A percentile compares a stretch with the other conserved stretches of the same genome.
Conservation (phyloP, 2,888 invertebrate genomes). For the Octodonta nipae region DNA sequence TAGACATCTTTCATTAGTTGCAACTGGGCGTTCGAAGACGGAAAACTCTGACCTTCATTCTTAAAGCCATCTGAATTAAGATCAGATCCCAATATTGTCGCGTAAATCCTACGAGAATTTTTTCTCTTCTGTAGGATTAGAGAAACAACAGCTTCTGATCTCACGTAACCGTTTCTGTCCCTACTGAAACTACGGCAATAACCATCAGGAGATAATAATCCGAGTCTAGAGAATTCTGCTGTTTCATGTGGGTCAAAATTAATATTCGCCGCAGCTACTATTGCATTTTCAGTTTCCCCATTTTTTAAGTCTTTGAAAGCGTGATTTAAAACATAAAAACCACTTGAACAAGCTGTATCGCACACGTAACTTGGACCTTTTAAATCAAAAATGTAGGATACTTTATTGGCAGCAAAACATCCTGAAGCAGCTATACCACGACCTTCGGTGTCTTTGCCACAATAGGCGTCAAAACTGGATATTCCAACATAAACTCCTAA, state of each 20-base stretch:
- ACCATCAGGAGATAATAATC: conserved; percentile 71
- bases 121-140: conserved; percentile 54
- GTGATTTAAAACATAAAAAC: conserved; percentile 71
- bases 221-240: conserved; percentile 68
- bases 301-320: conserved; percentile 61
- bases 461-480: no score
- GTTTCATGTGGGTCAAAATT: conserved; percentile 78
- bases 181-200: conserved; percentile 73
- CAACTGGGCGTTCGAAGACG: not conserved
- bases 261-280: conserved; percentile 76
- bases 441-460: no score
- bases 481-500: no score
- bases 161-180: conserved; percentile 64
- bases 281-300: conserved; percentile 74
- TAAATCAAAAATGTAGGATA: conserved; percentile 78
- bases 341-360: conserved; percentile 88
- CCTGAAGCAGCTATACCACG: no score
- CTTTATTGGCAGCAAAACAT: conserved; percentile 60
- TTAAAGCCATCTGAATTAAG: not conserved
- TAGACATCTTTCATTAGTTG: not conserved
- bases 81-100: not conserved
- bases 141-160: conserved; percentile 63
- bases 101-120: conserved; percentile 25
- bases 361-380: conserved; percentile 78
- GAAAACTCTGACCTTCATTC: not conserved